A percentile compares a stretch with the other conserved stretches of the same genome.
phyloP scores from a whole-genome alignment of 2,113 vertebrate species.

The Bujurquina vittata region DNA sequence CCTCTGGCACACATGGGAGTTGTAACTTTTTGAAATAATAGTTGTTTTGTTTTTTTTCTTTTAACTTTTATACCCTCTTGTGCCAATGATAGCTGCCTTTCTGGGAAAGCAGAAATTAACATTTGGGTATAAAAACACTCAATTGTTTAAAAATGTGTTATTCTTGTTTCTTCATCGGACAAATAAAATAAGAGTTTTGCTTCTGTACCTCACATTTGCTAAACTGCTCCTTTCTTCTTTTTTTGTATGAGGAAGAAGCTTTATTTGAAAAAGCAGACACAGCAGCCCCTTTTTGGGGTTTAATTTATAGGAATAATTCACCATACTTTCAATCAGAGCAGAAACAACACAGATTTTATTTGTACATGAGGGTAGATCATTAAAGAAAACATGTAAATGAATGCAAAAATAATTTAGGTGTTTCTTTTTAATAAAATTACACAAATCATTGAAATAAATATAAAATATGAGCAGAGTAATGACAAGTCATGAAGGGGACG shows the following conservation, averaged over 20 bases:
- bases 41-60: too few relatives aligned
- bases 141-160: slow-evolving; percentile 2
- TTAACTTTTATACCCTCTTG: slow-evolving; percentile 27
- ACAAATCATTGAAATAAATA: slow-evolving; percentile 91
- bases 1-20: background rate
- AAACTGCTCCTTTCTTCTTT: background rate
- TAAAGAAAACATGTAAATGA: slow-evolving; percentile 82
- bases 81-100: slow-evolving; percentile 71
- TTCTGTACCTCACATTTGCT: background rate
- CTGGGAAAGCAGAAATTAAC: slow-evolving; percentile 20
- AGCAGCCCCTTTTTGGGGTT: slow-evolving; percentile 68
- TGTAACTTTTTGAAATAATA: background rate
- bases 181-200: slow-evolving; percentile 45
- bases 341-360: slow-evolving; percentile 72
- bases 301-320: slow-evolving; percentile 91
- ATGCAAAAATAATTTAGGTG: slow-evolving; percentile 91
- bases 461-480: slow-evolving; percentile 75
- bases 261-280: slow-evolving; percentile 92
- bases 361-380: slow-evolving; percentile 84
- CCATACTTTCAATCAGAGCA: slow-evolving; percentile 74
- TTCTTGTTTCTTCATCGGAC: background rate
- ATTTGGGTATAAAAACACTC: slow-evolving; percentile 14
- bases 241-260: slow-evolving; percentile 75
- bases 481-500: slow-evolving; percentile 57
- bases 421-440: slow-evolving; percentile 83